Evolutionary conservation across 2,113 vertebrate genomes (phyloP).

Genomic region (Barbus barbus): DNA sequence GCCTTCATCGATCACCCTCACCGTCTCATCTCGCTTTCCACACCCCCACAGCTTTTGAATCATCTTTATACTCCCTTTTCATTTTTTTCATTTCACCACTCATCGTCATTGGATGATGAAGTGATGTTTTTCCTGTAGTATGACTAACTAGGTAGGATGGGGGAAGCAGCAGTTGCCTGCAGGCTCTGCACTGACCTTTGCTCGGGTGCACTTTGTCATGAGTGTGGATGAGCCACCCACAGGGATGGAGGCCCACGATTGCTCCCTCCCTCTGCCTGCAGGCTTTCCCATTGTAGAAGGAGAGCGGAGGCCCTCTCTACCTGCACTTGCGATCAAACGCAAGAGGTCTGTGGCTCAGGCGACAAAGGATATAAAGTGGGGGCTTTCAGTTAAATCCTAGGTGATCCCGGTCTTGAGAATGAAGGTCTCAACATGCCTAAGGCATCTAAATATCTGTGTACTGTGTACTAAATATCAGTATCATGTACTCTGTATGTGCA

Average conservation of each 20-base stretch:
- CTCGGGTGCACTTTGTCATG: slow-evolving; percentile 53
- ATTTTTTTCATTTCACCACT: slow-evolving; percentile 21
- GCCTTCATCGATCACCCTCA: slow-evolving; percentile 18
- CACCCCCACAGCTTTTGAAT: slow-evolving; percentile 22
- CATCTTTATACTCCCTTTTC: not conserved
- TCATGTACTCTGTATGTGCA: no score
- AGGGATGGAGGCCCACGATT: slow-evolving; percentile 48
- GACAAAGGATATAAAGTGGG: not conserved
- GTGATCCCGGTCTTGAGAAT: not conserved
- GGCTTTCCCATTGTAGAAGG: slow-evolving; percentile 9
- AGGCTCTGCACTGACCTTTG: slow-evolving; percentile 51
- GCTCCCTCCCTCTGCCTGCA: slow-evolving; percentile 33
- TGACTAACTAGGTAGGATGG: slow-evolving; percentile 57
- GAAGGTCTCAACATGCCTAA: not conserved
- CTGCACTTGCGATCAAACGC: not conserved
- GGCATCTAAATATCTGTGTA: no score
- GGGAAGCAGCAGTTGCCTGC: slow-evolving; percentile 52
- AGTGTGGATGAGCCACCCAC: slow-evolving; percentile 56
- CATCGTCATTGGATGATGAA: slow-evolving; percentile 37
- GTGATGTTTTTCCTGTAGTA: slow-evolving; percentile 32
- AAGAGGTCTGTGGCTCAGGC: slow-evolving; percentile 19
- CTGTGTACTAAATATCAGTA: no score
- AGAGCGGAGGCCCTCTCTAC: not conserved
- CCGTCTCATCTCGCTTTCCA: slow-evolving; percentile 24
- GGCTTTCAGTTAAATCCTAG: not conserved